Percentiles rank a stretch among this genome's conserved stretches.
Evolutionary conservation across 2,888 invertebrate genomes (phyloP).

Genomic region (Zhengitettix transpicula): DNA sequence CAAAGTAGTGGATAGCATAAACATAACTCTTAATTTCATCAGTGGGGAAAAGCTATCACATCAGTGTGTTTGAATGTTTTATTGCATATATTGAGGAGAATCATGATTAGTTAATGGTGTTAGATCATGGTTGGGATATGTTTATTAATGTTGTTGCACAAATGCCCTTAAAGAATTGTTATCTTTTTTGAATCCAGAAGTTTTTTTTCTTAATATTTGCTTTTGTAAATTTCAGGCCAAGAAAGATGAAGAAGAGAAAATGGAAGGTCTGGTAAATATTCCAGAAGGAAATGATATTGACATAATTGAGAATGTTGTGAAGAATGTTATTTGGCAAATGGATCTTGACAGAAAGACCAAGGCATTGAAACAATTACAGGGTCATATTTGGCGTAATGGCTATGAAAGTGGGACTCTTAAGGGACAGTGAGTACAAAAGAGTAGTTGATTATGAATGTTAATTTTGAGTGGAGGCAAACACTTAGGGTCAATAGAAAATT

Average conservation of each 20-base stretch:
- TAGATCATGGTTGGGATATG: too few species aligned
- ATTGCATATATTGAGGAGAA: too few species aligned
- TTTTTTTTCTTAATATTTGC: neutral
- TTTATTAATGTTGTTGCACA: too few species aligned
- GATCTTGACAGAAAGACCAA: conserved; percentile 60
- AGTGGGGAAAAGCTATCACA: too few species aligned
- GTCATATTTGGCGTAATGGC: conserved; percentile 74
- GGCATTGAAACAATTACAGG: conserved; percentile 76
- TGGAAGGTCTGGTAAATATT: conserved; percentile 38
- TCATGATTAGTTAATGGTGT: too few species aligned
- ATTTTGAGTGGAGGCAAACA: too few species aligned
- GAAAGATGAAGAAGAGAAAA: conserved; percentile 37
- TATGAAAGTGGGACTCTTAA: conserved; percentile 61
- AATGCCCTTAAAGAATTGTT: neutral
- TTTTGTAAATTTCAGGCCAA: conserved; percentile 22
- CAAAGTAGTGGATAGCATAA: too few species aligned
- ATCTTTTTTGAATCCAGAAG: neutral
- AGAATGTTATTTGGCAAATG: conserved; percentile 67
- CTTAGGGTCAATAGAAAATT: too few species aligned
- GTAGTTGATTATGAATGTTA: too few species aligned
- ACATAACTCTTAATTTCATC: too few species aligned
- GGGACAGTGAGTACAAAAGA: conserved; percentile 62
- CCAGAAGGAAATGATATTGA: conserved; percentile 34
- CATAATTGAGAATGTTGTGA: conserved; percentile 43
- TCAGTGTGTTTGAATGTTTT: too few species aligned